phyloP scores from a whole-genome alignment of 2,888 invertebrate species.

The Cheilosia scutellata region DNA sequence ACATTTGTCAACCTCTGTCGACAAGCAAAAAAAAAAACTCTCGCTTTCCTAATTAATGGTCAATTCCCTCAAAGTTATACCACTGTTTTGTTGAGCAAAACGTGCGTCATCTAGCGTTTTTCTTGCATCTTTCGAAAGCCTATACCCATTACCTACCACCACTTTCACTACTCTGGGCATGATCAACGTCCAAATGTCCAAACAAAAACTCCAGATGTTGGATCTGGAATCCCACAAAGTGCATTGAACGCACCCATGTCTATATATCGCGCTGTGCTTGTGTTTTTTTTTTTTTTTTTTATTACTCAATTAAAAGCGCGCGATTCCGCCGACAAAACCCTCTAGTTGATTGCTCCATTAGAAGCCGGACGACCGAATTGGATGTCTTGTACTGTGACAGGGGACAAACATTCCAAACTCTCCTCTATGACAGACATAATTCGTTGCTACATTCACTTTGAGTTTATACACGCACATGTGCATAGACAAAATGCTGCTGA shows the following conservation, averaged over 20 bases:
- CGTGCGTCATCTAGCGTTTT: constrained; percentile 50
- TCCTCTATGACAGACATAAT: constrained; percentile 51
- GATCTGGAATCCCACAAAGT: constrained; percentile 44
- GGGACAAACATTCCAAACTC: constrained; percentile 61
- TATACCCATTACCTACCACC: constrained; percentile 46
- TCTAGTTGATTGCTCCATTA: constrained; percentile 62
- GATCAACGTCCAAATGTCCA: constrained; percentile 63
- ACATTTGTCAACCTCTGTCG: constrained; percentile 12
- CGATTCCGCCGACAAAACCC: constrained; percentile 25
- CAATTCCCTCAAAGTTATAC: neutral
- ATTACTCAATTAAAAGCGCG: constrained; percentile 71
- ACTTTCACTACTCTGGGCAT: constrained; percentile 64
- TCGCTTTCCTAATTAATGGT: constrained; percentile 46
- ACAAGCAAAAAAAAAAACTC: neutral
- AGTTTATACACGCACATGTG: neutral
- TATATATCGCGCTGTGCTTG: neutral
- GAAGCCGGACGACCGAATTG: constrained; percentile 45
- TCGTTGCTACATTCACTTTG: constrained; percentile 36
- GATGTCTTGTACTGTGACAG: constrained; percentile 57
- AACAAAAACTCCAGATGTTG: constrained; percentile 24
- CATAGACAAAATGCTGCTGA: constrained; percentile 8
- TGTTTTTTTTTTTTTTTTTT: constrained; percentile 34
- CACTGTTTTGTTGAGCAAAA: constrained; percentile 26
- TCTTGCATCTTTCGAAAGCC: constrained; percentile 58
- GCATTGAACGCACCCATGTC: constrained; percentile 68